A percentile compares a stretch with the other conserved stretches of the same genome.
These are phyloP conservation scores for Guaruba guarouba DNA, from an alignment of 2,113 vertebrate species.

Conservation along the genomic window DNA sequence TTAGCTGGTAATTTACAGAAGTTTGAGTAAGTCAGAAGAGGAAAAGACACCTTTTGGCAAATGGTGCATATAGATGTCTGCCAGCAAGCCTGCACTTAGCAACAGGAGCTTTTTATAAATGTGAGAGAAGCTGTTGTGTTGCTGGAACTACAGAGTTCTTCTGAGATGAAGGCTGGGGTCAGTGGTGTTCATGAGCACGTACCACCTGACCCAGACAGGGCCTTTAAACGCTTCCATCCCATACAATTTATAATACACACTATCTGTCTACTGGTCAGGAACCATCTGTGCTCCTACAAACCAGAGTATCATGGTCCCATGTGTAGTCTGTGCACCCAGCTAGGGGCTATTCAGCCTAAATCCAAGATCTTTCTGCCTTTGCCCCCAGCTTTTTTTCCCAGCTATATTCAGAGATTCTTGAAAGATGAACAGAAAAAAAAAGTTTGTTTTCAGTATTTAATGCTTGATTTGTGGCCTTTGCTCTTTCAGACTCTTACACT, in stretches of 20 bases:
- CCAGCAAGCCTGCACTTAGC: conserved; percentile 34
- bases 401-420: not conserved
- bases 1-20: conserved; percentile 62
- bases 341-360: not conserved
- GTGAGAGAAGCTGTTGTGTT: not conserved
- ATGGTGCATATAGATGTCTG: not conserved
- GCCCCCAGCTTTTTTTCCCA: not conserved
- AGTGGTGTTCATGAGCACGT: not conserved
- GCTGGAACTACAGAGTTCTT: not conserved
- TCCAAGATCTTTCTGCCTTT: not conserved
- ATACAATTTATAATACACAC: not conserved
- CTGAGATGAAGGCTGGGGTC: not conserved
- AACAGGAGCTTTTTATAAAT: conserved; percentile 19
- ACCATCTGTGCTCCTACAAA: not conserved
- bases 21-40: conserved; percentile 55
- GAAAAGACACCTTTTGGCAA: conserved; percentile 59
- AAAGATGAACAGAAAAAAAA: not conserved
- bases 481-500: not conserved
- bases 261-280: not conserved
- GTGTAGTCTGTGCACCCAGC: not conserved
- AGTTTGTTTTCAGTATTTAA: conserved; percentile 3
- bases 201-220: not conserved
- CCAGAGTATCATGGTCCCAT: not conserved
- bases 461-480: not conserved
- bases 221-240: not conserved